Conservation (phyloP, 1,140 invertebrate genomes). For the Trichogramma pretiosum region DNA sequence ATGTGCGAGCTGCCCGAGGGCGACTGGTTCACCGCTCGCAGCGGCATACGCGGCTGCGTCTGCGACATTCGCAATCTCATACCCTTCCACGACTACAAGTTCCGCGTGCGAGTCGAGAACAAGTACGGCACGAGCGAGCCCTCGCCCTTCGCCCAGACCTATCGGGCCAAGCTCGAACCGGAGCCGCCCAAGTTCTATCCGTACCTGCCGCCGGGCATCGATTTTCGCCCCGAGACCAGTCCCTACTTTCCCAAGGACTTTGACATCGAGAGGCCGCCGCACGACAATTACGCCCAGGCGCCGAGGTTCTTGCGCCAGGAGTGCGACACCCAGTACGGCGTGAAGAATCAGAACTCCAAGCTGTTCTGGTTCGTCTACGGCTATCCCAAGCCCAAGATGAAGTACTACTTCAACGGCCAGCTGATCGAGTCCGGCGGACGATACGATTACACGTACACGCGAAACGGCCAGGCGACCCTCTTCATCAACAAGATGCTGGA, state of each 20-base stretch:
- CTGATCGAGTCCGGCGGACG: conserved; percentile 70
- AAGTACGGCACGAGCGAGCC: conserved; percentile 95
- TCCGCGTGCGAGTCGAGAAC: conserved; percentile 89
- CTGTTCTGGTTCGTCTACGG: conserved; percentile 89
- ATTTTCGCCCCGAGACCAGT: conserved; percentile 79
- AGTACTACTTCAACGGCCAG: conserved; percentile 78
- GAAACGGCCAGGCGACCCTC: conserved; percentile 79
- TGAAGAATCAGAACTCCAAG: conserved; percentile 77
- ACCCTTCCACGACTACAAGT: conserved; percentile 83
- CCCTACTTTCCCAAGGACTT: conserved; percentile 85
- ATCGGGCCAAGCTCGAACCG: conserved; percentile 67
- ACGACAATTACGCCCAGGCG: conserved; percentile 72
- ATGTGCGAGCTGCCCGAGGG: conserved; percentile 83
- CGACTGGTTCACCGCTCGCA: conserved; percentile 76
- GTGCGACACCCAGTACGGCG: conserved; percentile 75
- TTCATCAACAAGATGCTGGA: conserved; percentile 84
- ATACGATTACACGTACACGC: conserved; percentile 76
- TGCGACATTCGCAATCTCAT: conserved; percentile 77
- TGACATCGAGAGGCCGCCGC: conserved; percentile 75
- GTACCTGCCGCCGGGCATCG: conserved; percentile 69
- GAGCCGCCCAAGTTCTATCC: conserved; percentile 71
- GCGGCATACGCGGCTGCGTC: conserved; percentile 71
- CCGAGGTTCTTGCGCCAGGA: conserved; percentile 78
- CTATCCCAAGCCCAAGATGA: conserved; percentile 84
- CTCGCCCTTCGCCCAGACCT: conserved; percentile 76